Conservation (phyloP, 1,140 invertebrate genomes). For the Metopolophium dirhodum region DNA sequence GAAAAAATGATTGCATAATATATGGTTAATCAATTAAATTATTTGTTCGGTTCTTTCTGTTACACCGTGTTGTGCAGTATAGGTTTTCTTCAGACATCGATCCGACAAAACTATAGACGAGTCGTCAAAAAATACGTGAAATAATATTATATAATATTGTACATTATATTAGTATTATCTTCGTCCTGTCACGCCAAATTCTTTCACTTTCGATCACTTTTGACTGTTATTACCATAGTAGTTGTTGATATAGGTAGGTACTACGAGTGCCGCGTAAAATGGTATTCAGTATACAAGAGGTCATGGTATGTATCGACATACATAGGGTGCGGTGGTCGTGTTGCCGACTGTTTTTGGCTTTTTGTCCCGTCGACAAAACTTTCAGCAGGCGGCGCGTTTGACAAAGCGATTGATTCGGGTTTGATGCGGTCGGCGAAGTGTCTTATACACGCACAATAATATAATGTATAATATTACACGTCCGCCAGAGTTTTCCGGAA, state of each 20-base stretch:
- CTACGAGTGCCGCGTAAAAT: neutral
- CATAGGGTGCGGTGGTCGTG: neutral
- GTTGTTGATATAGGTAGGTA: neutral
- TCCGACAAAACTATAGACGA: neutral
- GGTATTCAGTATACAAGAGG: neutral
- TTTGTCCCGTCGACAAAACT: neutral
- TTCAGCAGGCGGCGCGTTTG: neutral
- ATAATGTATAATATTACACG: neutral
- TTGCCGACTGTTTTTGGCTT: neutral
- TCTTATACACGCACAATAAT: neutral
- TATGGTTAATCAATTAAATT: neutral
- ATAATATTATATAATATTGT: neutral
- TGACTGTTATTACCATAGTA: neutral
- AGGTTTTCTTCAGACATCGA: neutral
- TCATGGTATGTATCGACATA: neutral
- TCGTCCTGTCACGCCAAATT: neutral
- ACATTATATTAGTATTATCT: neutral
- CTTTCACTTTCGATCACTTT: too few species aligned
- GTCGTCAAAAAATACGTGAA: neutral
- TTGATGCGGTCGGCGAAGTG: neutral
- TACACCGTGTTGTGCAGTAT: neutral
- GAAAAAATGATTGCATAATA: neutral
- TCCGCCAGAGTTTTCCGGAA: neutral
- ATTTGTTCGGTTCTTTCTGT: neutral
- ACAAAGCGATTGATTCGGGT: neutral